Evolutionary conservation across 2,888 invertebrate genomes (phyloP), one percentile per base, ranked within the genome.

Genomic region (Ceratothoa steindachneri): DNA sequence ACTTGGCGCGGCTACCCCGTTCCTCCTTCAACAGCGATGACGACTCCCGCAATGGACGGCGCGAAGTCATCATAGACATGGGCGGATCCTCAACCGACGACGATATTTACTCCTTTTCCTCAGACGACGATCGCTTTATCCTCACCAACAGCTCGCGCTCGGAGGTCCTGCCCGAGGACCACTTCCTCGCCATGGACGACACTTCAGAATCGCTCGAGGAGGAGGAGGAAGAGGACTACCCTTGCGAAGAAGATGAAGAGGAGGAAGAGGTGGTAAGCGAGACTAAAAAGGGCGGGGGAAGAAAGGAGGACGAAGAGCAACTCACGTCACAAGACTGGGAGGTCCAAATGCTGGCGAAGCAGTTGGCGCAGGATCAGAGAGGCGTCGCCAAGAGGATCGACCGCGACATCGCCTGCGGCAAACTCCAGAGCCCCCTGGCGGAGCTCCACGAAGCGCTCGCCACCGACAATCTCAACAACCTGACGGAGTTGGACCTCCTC

Each of bases 341-440:
- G 83, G 89, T 92, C 0, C 88, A 89, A 83, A 90, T 92, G 90
- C 84, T 92, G 51, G 92, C 91, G 0, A 88, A 90, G 80, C 90
- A 92, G 83, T 85, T 92, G 80, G 89, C 90, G 28, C 84, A 85
- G 64, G 80, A 82, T 19, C 79, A 79, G 65, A 52, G 76, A 60
- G 76, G 74, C 4, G 76, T 76, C 53, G 79, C 79, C n/a, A 41
- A 65, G 9, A 67, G 68, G 12, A 74, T 79, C 28, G 79, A 79
- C 28, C 53, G 76, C 27, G 79, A 79, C 31, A 79, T 79, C 24
- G 79, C 74, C 1, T 71, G 71, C 5, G 79, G 79, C 5, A 75
- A 71, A n/a, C 31, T 79, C 5, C 68, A 75, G 15, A 71, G 60
- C 12, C 72, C 73, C 15, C 65, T 79, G 29, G 76, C 74, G 24